Evolutionary conservation across 2,888 invertebrate genomes (phyloP), one percentile per base, ranked within the genome.

Genomic region (Dorcus hopei): DNA sequence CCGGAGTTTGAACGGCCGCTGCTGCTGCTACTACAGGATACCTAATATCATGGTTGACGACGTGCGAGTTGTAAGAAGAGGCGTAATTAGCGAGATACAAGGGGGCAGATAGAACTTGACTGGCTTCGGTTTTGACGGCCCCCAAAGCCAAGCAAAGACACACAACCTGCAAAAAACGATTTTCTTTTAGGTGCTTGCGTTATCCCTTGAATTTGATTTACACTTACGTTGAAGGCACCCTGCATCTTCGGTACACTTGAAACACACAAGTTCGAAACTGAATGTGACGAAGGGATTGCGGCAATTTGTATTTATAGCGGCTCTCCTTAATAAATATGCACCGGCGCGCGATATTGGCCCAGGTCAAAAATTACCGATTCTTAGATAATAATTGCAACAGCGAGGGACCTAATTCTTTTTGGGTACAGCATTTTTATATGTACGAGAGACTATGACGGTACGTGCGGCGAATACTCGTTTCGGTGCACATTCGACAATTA

Each of bases 291-390:
- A 19, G 43, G 19, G 39, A 9, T 38, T n/a, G 38, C 23, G 39
- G 55, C 41, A 49, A 40, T 42, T 42, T 42, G 38, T 49, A 53
- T 56, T 52, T 59, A 56, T 56, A 56, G 47, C 54, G 42, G 7
- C 49, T 45, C 26, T 50, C 41, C 33, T 38, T 42, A 52, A 55
- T 59, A 33, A 23, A 43, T 49, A 59, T 59, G 52, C 59, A 59
- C 42, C 33, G 49, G 19, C 40, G 16, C 26, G 26, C 33, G 9
- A 43, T 49, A 23, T 59, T 55, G 48, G 55, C 59, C 59, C 59
- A 59, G 59, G 59, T 59, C 59, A 59, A 59, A 59, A 59, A 59
- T 52, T 42, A 52, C 45, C 43, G 43, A 57, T 57, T 52, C 57
- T 57, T 57, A 57, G 57, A 52, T 57, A 57, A 57, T 57, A 51